Conservation (phyloP, 2,888 invertebrate species). For the Dryococelus australis region DNA sequence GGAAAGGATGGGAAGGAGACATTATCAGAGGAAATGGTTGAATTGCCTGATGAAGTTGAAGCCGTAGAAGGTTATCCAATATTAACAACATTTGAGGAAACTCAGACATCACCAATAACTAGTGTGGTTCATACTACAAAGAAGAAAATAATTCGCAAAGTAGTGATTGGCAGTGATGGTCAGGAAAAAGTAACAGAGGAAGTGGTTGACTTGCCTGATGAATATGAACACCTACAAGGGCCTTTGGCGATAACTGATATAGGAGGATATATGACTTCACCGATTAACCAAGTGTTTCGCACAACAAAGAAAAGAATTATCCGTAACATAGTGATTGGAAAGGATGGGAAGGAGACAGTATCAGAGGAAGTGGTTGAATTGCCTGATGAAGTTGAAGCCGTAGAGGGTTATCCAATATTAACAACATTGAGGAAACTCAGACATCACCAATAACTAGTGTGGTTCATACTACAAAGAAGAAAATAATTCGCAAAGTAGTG, state of each 20-base stretch:
- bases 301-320: no score
- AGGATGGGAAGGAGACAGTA: no score
- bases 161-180: background rate
- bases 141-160: background rate
- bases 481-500: background rate
- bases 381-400: background rate
- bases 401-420: background rate
- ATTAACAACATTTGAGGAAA: background rate
- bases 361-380: no score
- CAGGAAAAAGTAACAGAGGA: background rate
- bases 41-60: constrained; percentile 80
- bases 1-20: constrained; percentile 56
- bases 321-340: no score
- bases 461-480: background rate
- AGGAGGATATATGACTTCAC: background rate
- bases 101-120: background rate
- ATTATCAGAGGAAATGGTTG: constrained; percentile 81
- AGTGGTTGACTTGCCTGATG: constrained; percentile 12
- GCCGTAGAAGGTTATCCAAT: background rate
- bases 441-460: background rate
- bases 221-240: background rate
- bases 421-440: background rate
- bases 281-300: no score
- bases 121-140: background rate
- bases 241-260: no score